phyloP scores from a whole-genome alignment of 2,113 vertebrate genomes.

The Coregonus clupeaformis region DNA sequence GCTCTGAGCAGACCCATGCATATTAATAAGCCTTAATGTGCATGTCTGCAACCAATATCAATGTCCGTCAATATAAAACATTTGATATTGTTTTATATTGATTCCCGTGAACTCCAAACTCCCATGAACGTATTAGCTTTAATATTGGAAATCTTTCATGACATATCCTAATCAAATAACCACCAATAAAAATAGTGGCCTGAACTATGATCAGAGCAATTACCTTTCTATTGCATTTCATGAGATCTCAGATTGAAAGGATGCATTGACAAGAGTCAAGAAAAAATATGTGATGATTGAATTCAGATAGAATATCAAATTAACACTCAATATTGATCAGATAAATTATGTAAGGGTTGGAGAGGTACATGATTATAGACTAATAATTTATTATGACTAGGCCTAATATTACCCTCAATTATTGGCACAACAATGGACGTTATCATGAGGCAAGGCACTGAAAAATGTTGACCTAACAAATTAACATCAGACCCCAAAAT shows the following conservation, averaged over 20 bases:
- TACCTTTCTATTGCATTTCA: constrained; percentile 53
- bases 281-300: background rate
- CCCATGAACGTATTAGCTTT: constrained; percentile 54
- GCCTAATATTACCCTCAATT: no score
- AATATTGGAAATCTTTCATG: constrained; percentile 61
- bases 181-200: constrained; percentile 41
- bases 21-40: constrained; percentile 71
- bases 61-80: constrained; percentile 69
- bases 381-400: no score
- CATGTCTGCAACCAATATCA: constrained; percentile 67
- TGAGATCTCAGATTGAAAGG: no score
- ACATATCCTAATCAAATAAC: constrained; percentile 8
- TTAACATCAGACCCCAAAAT: no score
- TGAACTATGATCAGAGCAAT: constrained; percentile 72
- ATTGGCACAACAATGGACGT: no score
- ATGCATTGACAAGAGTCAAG: background rate
- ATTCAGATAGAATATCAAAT: background rate
- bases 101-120: constrained; percentile 37
- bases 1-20: constrained; percentile 62
- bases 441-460: no score
- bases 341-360: background rate
- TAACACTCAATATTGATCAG: background rate
- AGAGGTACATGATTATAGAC: no score
- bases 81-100: constrained; percentile 71
- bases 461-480: no score